Percentiles rank a stretch among this genome's conserved stretches.
Evolutionary conservation across 2,888 invertebrate genomes (phyloP).

Genomic region (Ypsolopha scabrella): DNA sequence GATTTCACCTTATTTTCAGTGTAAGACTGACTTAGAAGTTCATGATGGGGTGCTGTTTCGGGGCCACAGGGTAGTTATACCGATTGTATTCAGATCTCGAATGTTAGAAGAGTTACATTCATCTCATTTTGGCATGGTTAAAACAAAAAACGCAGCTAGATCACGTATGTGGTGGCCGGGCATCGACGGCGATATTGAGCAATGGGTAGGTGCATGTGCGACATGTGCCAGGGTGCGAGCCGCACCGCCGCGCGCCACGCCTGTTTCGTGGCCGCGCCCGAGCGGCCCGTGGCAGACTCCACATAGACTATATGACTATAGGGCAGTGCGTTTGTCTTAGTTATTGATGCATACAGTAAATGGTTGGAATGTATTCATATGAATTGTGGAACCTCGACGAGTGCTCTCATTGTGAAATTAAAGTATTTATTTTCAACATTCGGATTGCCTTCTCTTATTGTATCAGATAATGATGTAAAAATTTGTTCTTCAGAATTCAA

Average conservation of each 20-base stretch:
- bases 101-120: not conserved
- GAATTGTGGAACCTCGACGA: not conserved
- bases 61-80: not conserved
- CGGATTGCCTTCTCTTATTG: not conserved
- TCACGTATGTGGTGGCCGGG: not conserved
- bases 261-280: not conserved
- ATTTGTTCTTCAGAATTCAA: rapidly evolving
- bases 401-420: not conserved
- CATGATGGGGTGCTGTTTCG: not conserved
- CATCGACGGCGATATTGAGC: too few relatives aligned
- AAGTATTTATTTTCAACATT: not conserved
- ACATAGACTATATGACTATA: not conserved
- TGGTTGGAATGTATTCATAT: not conserved
- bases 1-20: not conserved
- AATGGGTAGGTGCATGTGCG: not conserved
- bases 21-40: not conserved
- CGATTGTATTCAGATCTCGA: not conserved
- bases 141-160: not conserved
- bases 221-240: not conserved
- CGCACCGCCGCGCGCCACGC: not conserved
- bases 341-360: not conserved
- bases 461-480: not conserved
- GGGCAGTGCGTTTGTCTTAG: not conserved
- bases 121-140: not conserved
- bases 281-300: not conserved